Evolutionary conservation across 2,113 vertebrate species (phyloP), one percentile per base, ranked within the genome.

Genomic region (Cacatua alba): DNA sequence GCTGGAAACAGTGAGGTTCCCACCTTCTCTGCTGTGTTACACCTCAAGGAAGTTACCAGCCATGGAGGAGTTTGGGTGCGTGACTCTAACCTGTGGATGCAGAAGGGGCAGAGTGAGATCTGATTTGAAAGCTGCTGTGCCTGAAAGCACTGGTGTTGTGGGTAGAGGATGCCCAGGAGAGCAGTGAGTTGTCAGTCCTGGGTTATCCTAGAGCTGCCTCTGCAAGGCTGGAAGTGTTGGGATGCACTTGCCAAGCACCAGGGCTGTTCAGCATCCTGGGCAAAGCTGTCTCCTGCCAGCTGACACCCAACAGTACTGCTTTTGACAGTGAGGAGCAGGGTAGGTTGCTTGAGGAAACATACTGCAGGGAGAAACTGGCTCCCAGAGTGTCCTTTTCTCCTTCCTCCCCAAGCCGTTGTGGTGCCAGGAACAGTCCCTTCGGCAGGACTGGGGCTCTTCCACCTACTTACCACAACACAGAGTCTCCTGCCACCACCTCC

Each of bases 111-210:
- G 57, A 41, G 52, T 1, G 2, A 20, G 60, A 8, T 83, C 25
- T 67, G 72, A 41, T 72, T 28, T 1, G 0, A 70, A 55, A 62
- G 31, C 63, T 75, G 5, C 39, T 52, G 39, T 4, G 4, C 29
- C 65, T 59, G 49, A 43, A 44, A 39, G 51, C 11, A 0, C 29
- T 28, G 77, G 35, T n/a, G 77, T 3, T 0, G 0, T 35, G 46
- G 16, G n/a, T 53, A n/a, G 29, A 41, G 53, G 44, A 51, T n/a
- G 13, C 49, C 31, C 12, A 10, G 35, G 35, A 53, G 9, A 14
- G 25, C n/a, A 31, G 19, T 3, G 52, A 12, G 18, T 13, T 53
- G 15, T 53, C 37, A 13, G 33, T 55, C 71, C 16, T 37, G 67
- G 60, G 52, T 59, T 43, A 9, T 80, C 51, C 60, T 10, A 31